These are phyloP conservation scores for Dione vanillae DNA, from an alignment of 2,888 invertebrate species.

Conservation along the genomic window DNA sequence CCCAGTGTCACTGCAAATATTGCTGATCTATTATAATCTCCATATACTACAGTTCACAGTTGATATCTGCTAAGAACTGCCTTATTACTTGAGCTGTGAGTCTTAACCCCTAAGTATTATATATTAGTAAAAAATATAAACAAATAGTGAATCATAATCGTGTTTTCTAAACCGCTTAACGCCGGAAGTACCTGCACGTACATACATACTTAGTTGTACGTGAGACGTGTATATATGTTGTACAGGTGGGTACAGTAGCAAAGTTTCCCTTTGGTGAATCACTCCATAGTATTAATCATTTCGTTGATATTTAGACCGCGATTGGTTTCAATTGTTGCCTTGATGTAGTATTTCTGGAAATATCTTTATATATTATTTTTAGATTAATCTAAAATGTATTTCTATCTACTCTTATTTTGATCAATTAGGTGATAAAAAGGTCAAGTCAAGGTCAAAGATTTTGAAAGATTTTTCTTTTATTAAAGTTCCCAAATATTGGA, in stretches of 20 bases:
- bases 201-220: neutral
- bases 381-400: too few species aligned
- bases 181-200: slow-evolving; percentile 4
- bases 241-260: neutral
- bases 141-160: neutral
- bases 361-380: neutral
- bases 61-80: too few species aligned
- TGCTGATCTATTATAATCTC: too few species aligned
- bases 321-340: slow-evolving; percentile 6
- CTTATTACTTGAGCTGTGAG: too few species aligned
- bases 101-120: too few species aligned
- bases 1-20: too few species aligned
- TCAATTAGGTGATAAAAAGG: too few species aligned
- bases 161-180: slow-evolving; percentile 1
- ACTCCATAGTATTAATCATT: slow-evolving; percentile 17
- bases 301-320: slow-evolving; percentile 22
- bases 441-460: too few species aligned
- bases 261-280: slow-evolving; percentile 24
- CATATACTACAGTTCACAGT: too few species aligned
- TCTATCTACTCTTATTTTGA: too few species aligned
- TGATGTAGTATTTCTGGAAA: slow-evolving; percentile 9
- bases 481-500: too few species aligned
- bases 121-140: neutral
- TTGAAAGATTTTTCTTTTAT: too few species aligned
- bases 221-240: slow-evolving; percentile 16